A percentile compares a stretch with the other conserved stretches of the same genome.
Evolutionary conservation across 2,797 vertebrate species (phyloP).

Genomic region (Echeneis naucrates): DNA sequence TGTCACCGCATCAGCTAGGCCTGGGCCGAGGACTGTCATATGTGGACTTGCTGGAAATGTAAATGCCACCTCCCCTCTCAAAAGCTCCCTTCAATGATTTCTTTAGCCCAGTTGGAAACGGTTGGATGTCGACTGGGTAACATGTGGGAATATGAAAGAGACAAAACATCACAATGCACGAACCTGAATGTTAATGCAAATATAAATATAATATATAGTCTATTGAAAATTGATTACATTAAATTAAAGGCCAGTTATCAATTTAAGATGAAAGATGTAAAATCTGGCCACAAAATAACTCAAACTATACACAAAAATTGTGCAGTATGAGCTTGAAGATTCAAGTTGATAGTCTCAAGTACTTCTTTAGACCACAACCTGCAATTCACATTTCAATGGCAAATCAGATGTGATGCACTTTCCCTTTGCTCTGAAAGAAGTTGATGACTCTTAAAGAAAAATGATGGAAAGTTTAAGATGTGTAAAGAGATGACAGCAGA

Average conservation of each 20-base stretch:
- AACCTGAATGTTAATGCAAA: not conserved
- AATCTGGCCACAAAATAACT: not conserved
- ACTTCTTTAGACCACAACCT: not conserved
- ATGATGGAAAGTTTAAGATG: not conserved
- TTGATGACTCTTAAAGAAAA: not conserved
- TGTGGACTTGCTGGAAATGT: slow-evolving; percentile 70
- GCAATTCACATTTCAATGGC: not conserved
- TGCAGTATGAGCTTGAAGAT: not conserved
- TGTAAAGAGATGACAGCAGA: slow-evolving; percentile 15
- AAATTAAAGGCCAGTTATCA: not conserved
- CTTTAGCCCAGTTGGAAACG: slow-evolving; percentile 51
- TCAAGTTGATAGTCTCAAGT: not conserved
- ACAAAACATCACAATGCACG: not conserved
- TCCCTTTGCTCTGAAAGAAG: not conserved
- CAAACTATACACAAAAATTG: not conserved
- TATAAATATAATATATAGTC: too few species aligned
- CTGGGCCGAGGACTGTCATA: slow-evolving; percentile 70
- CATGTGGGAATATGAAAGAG: slow-evolving; percentile 41
- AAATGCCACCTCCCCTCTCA: slow-evolving; percentile 39
- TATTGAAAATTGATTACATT: not conserved
- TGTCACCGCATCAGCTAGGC: slow-evolving; percentile 66
- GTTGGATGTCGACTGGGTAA: slow-evolving; percentile 54
- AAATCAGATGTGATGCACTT: not conserved
- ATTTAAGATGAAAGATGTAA: not conserved
- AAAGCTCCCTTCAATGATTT: slow-evolving; percentile 53